Evolutionary conservation across 2,113 vertebrate species (phyloP).

Genomic region (Himantopus leucocephalus): DNA sequence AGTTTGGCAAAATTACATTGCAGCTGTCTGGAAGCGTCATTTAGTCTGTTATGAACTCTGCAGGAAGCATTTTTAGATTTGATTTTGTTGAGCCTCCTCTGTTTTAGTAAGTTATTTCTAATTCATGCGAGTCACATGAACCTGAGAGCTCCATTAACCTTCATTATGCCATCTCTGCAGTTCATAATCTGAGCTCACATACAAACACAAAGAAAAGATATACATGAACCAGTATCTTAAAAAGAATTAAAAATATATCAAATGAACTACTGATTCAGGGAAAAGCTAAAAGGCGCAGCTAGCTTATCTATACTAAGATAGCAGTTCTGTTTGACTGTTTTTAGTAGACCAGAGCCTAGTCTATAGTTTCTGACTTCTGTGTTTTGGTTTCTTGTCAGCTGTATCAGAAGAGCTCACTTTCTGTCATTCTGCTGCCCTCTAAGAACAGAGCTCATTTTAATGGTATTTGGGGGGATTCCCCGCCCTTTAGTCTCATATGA

Average conservation of each 20-base stretch:
- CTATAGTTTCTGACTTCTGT: not conserved
- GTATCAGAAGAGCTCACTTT: not conserved
- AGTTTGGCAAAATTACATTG: constrained; percentile 5
- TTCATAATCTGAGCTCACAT: not conserved
- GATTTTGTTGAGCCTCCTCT: constrained; percentile 44
- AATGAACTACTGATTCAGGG: not conserved
- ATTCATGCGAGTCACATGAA: constrained; percentile 52
- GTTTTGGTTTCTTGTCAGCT: not conserved
- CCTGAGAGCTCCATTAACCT: constrained; percentile 54
- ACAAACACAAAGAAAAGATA: not conserved
- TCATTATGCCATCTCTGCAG: constrained; percentile 10
- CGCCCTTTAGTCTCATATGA: not conserved
- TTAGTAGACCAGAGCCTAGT: not conserved
- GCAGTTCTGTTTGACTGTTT: not conserved
- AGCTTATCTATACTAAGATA: not conserved
- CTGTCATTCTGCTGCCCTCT: not conserved
- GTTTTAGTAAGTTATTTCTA: constrained; percentile 66
- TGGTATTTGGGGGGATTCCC: not conserved
- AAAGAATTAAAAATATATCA: not conserved
- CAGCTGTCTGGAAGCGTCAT: constrained; percentile 36
- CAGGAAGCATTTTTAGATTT: constrained; percentile 45
- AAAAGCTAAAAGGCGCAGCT: not conserved
- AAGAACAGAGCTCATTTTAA: not conserved
- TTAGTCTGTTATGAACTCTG: constrained; percentile 25
- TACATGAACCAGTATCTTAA: not conserved